phyloP scores from a whole-genome alignment of 2,797 vertebrate species.

The Cuniculus paca region DNA sequence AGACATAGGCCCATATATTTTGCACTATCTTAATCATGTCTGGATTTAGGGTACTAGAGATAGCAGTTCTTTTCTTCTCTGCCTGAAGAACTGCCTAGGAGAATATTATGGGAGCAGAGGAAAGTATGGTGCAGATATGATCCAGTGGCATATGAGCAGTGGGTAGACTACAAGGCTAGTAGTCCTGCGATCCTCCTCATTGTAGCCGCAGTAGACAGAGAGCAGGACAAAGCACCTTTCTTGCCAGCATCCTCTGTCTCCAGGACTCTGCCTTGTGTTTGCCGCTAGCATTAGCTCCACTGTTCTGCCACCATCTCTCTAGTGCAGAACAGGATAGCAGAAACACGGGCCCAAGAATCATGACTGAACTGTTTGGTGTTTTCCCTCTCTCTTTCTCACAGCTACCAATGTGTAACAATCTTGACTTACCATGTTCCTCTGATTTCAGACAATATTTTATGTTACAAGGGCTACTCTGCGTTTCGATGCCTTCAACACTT shows the following conservation, averaged over 20 bases:
- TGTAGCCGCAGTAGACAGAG: background rate
- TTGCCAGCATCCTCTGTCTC: background rate
- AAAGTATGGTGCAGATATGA: background rate
- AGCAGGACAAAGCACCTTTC: background rate
- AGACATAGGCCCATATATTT: background rate
- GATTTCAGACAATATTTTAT: background rate
- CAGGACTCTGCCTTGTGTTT: too few species aligned
- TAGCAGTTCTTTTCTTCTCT: background rate
- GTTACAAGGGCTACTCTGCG: too few species aligned
- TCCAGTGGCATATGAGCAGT: rapidly evolving
- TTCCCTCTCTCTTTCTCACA: background rate
- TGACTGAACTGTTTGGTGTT: background rate
- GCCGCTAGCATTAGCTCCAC: rapidly evolving
- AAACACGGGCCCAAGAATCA: background rate
- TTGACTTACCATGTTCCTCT: too few species aligned
- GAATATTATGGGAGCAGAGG: background rate
- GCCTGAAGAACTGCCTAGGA: background rate
- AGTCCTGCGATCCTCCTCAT: rapidly evolving
- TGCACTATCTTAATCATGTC: background rate
- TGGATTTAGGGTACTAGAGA: background rate
- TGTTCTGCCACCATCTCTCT: rapidly evolving
- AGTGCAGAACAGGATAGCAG: background rate
- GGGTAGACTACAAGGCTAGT: background rate
- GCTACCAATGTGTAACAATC: background rate
- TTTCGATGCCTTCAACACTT: background rate